Base-by-base conservation (phyloP, 2,888 invertebrate species). In the Lissocephala sabroskyi region DNA sequence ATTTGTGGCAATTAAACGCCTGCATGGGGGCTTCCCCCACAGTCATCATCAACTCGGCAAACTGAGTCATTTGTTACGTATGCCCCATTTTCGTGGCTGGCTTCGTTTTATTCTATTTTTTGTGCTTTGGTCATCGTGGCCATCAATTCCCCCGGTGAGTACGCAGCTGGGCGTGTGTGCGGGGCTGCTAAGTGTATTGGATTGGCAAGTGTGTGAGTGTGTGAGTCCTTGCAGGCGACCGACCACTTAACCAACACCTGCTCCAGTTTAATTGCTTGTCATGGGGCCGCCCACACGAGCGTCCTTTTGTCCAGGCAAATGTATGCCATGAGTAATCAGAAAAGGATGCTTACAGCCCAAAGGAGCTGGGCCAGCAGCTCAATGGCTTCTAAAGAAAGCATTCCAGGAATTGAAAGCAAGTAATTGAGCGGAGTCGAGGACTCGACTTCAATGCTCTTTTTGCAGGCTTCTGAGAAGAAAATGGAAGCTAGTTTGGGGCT, bases 1-100 rank as follows among this genome's bases (percentile, higher is more conserved):
- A 80, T 80, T 80, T 76, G 79, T 62, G 64, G 57, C 54, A 65
- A 79, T 81, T 80, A 79, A 79, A 65, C 58, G 60, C 54, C 58
- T 48, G 62, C 51, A 43, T 10, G 17, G 33, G 36, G n/a, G 43
- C 26, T 23, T 17, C 52, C 46, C 36, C 61, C 52, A 54, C 45
- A 62, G 71, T 68, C 68, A 68, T 74, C 71, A 71, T 56, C 52
- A 45, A 49, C 57, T 57, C 42, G 45, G 52, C 42, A 49, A 32
- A 44, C 48, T 49, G 52, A 57, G 45, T 40, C 58, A 57, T 57
- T 57, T 39, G 49, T 52, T 57, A 45, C 30, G 29, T 48, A 41
- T 37, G 45, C 23, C 7, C 23, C 7, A 23, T 23, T 23, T 23
- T 23, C n/a, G 7, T 23, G 7, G 3, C 3, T 23, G 3, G 4